Percentiles rank a stretch among this genome's conserved stretches.
phyloP scores from a whole-genome alignment of 2,888 invertebrate genomes.

The Nomada hirtipes region DNA sequence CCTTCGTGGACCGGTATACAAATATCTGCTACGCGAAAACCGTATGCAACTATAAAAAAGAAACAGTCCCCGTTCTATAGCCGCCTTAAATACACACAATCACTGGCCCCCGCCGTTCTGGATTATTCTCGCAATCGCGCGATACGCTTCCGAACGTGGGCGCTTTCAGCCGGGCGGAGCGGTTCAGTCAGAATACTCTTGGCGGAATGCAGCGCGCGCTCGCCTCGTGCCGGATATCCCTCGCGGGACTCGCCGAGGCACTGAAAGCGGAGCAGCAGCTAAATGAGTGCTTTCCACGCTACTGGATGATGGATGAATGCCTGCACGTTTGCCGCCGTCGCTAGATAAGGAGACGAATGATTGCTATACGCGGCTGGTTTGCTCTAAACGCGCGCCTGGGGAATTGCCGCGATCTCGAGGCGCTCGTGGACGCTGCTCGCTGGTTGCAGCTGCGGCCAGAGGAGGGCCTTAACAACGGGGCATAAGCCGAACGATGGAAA shows the following conservation, averaged over 20 bases:
- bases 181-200: slow-evolving; percentile 26
- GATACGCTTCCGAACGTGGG: slow-evolving; percentile 29
- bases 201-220: slow-evolving; percentile 40
- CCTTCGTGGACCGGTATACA: too few relatives aligned
- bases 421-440: slow-evolving; percentile 33
- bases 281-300: slow-evolving; percentile 78
- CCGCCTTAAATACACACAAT: too few relatives aligned
- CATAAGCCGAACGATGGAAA: background rate
- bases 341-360: slow-evolving; percentile 77
- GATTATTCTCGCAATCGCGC: slow-evolving; percentile 15
- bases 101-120: background rate
- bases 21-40: too few relatives aligned
- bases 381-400: slow-evolving; percentile 67
- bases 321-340: slow-evolving; percentile 71
- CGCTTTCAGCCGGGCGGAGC: slow-evolving; percentile 30
- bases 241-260: slow-evolving; percentile 51
- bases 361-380: slow-evolving; percentile 70
- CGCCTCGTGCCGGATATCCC: slow-evolving; percentile 63
- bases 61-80: too few relatives aligned
- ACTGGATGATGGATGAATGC: slow-evolving; percentile 79
- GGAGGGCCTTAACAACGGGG: slow-evolving; percentile 37
- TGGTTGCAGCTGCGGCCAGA: background rate
- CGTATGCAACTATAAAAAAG: too few relatives aligned
- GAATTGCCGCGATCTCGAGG: slow-evolving; percentile 53
- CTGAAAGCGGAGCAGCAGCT: slow-evolving; percentile 65